Percentiles rank a stretch among this genome's conserved stretches.
Evolutionary conservation across 2,113 vertebrate species (phyloP).

Genomic region (Zapornia atra): DNA sequence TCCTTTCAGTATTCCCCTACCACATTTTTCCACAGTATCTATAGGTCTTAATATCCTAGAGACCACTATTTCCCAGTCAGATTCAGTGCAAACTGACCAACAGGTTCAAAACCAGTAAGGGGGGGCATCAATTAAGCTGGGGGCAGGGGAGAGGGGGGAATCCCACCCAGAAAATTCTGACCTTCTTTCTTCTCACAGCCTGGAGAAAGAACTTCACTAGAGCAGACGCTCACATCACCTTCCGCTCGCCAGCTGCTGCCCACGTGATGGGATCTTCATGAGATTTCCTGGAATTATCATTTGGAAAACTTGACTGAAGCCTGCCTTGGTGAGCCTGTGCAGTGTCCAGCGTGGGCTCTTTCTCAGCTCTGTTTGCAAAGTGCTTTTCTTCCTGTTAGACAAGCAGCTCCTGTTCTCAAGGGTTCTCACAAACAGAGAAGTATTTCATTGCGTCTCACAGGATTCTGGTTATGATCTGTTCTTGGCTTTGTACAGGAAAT

Average conservation of each 20-base stretch:
- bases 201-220: neutral
- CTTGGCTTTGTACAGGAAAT: slow-evolving; percentile 2
- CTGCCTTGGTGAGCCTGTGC: neutral
- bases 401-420: neutral
- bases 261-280: neutral
- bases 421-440: neutral
- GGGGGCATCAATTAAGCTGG: neutral
- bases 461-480: neutral
- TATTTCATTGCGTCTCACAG: neutral
- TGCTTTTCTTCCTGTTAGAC: neutral
- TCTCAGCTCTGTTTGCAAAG: neutral
- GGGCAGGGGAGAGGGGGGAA: no score
- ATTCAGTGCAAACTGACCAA: neutral
- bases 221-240: neutral
- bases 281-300: neutral
- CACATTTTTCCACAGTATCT: neutral
- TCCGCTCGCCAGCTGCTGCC: neutral
- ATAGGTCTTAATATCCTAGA: neutral
- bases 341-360: rapidly evolving
- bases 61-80: neutral
- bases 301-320: neutral
- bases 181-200: neutral
- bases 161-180: neutral
- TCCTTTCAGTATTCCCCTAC: neutral
- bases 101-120: neutral